Percentiles rank a stretch among this genome's conserved stretches.
phyloP scores from a whole-genome alignment of 2,113 vertebrate genomes.

The Phrynosoma blainvillii region DNA sequence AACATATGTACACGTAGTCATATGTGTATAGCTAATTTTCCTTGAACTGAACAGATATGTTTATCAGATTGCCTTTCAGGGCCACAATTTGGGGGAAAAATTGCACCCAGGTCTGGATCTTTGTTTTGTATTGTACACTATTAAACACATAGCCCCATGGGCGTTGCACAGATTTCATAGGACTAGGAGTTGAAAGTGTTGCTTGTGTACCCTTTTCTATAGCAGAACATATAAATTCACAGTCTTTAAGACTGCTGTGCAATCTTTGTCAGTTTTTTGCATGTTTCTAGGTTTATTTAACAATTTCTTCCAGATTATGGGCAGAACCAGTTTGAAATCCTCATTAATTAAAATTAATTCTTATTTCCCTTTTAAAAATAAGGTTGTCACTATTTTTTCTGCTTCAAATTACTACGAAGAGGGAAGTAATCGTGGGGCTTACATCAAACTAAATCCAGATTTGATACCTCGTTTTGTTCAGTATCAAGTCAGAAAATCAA shows the following conservation, averaged over 20 bases:
- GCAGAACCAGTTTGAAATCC: not conserved
- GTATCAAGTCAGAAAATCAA: conserved; percentile 87
- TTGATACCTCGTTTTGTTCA: conserved; percentile 87
- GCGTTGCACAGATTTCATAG: not conserved
- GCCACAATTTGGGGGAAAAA: not conserved
- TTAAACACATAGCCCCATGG: not conserved
- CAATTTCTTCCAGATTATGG: not conserved
- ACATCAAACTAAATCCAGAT: conserved; percentile 86
- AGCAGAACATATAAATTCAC: not conserved
- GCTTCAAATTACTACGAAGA: conserved; percentile 98
- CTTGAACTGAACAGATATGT: no score
- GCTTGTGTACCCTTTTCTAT: not conserved
- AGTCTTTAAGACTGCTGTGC: no score
- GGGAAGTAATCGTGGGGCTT: conserved; percentile 95
- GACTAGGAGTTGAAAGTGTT: not conserved
- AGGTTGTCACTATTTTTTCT: conserved; percentile 98
- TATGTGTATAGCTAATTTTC: not conserved
- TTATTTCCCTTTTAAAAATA: conserved; percentile 14
- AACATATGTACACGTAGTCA: not conserved
- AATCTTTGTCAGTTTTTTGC: not conserved
- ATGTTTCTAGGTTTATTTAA: conserved; percentile 1
- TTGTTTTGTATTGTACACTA: not conserved
- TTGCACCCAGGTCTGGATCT: not conserved
- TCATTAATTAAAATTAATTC: not conserved
- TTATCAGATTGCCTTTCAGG: not conserved